Percentiles rank a stretch among this genome's conserved stretches.
phyloP scores from a whole-genome alignment of 2,113 vertebrate species.

The Corvus moneduloides region DNA sequence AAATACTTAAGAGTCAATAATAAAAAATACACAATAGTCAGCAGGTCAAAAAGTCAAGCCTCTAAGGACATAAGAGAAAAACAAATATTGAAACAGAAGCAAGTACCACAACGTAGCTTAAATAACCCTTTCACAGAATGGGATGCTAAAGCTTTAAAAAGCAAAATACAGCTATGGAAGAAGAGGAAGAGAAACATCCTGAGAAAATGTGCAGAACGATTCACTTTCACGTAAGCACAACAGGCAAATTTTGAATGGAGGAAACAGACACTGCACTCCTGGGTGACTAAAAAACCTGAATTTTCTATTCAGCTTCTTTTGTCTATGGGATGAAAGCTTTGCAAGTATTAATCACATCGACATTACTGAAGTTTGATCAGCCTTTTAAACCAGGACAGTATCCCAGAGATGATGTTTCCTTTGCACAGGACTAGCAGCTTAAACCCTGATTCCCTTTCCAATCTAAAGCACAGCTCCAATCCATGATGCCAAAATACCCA shows the following conservation, averaged over 20 bases:
- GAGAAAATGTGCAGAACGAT: not conserved
- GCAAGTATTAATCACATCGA: not conserved
- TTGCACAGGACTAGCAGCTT: not conserved
- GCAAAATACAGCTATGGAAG: not conserved
- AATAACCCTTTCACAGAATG: not conserved
- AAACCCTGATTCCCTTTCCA: not conserved
- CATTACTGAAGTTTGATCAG: not conserved
- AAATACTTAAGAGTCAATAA: not conserved
- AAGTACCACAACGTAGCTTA: not conserved
- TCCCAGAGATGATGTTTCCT: not conserved
- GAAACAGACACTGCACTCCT: not conserved
- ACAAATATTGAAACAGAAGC: not conserved
- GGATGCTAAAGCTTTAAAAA: not conserved
- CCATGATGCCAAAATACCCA: not conserved
- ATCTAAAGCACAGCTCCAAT: not conserved
- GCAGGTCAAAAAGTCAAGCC: not conserved
- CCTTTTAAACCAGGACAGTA: not conserved
- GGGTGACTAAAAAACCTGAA: not conserved
- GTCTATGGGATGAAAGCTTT: not conserved
- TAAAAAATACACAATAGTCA: not conserved
- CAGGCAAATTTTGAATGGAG: not conserved
- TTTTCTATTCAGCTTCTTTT: not conserved
- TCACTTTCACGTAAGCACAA: not conserved
- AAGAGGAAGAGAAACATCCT: not conserved
- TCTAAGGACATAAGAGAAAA: not conserved